Evolutionary conservation across 23 tunicate genomes (phyloP), one percentile per base, ranked within the genome.

Genomic region (Phallusia fumigata): DNA sequence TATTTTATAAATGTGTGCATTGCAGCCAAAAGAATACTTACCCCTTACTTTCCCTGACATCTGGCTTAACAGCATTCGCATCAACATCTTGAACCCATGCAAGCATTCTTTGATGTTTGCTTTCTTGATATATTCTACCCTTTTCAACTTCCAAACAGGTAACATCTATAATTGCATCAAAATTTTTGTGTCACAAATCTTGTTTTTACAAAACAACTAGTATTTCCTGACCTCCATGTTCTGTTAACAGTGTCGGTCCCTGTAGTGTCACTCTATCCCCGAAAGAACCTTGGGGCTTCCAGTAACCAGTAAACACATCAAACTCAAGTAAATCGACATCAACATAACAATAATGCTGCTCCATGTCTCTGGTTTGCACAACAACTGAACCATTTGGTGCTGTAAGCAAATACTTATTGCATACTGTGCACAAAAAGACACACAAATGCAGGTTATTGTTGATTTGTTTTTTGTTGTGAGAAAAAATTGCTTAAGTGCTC

Each of bases 211-310:
- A 40, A 40, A 40, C 47, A 5, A 40, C 8, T 10, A 40, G 10
- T 10, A 5, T 3, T 40, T 40, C 10, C 47, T 40, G 47, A 40
- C 47, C 47, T 40, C 47, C 47, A 40, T 40, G 47, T 13, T 32
- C 73, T 80, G 83, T 52, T 18, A 52, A 26, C 3, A 33, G 34
- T 80, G 83, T 15, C 10, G 47, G 47, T 52, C 81, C 75, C 24
- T 92, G 97, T 31, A 92, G 80, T 18, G 97, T 92, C n/a, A 92
- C 86, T 35, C 75, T 87, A 76, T 92, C 97, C 10, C 97, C 97
- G 28, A 87, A 30, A 6, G 97, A 76, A 28, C 97, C 97, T 22
- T 74, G 35, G 11, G 97, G 97, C 78, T 83, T 92, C 97, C 97
- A 92, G 83, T 81, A 87, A 0, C 64, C 64, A 31, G 74, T 72